phyloP scores from a whole-genome alignment of 2,113 vertebrate genomes.

The Diglossa brunneiventris region DNA sequence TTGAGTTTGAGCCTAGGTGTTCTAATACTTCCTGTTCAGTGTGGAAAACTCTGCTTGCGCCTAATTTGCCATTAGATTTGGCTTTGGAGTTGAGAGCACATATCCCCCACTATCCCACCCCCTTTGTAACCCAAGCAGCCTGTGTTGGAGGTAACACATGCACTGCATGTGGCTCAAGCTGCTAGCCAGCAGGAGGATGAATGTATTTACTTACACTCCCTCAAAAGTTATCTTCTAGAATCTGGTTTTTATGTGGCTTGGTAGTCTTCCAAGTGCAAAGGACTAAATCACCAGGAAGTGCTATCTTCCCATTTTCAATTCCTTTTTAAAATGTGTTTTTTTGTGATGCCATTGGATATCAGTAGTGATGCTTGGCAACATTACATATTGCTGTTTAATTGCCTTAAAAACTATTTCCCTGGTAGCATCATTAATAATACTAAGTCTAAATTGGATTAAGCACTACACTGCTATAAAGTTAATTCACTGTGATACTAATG shows the following conservation, averaged over 20 bases:
- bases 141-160: neutral
- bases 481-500: slow-evolving; percentile 73
- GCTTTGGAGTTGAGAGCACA: neutral
- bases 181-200: neutral
- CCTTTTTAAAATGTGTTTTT: slow-evolving; percentile 35
- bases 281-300: slow-evolving; percentile 60
- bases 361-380: slow-evolving; percentile 48
- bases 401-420: slow-evolving; percentile 71
- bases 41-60: neutral
- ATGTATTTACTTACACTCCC: slow-evolving; percentile 27
- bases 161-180: neutral
- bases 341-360: slow-evolving; percentile 56
- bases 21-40: neutral
- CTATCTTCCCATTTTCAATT: slow-evolving; percentile 40
- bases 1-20: neutral
- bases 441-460: slow-evolving; percentile 70
- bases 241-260: slow-evolving; percentile 42
- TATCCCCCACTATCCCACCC: accelerated
- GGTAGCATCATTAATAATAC: slow-evolving; percentile 67
- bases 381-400: slow-evolving; percentile 71
- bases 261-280: slow-evolving; percentile 49
- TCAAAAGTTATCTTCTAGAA: slow-evolving; percentile 22
- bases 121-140: neutral
- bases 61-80: neutral
- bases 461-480: slow-evolving; percentile 69